These are phyloP conservation scores for Mustela erminea DNA, from an alignment of 2,797 vertebrate genomes.

Conservation along the genomic window DNA sequence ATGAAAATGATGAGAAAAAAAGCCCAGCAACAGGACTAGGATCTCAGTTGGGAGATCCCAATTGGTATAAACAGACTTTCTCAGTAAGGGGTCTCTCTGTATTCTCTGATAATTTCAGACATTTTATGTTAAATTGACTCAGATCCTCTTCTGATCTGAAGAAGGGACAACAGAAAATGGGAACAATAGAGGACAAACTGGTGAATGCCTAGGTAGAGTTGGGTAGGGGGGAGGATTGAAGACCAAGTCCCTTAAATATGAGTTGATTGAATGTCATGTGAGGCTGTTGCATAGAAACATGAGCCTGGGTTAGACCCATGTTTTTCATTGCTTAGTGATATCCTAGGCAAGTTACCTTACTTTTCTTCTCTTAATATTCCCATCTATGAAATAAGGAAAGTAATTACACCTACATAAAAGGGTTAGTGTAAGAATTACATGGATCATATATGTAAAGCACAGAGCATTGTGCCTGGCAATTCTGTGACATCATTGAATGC, in stretches of 20 bases:
- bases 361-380: not conserved
- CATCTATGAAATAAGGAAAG: not conserved
- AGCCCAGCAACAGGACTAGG: fast-evolving
- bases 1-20: not conserved
- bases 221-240: not conserved
- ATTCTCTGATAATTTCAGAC: not conserved
- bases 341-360: not conserved
- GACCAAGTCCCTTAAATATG: not conserved
- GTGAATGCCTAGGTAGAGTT: not conserved
- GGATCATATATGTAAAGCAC: not conserved
- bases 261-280: not conserved
- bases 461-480: not conserved
- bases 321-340: not conserved
- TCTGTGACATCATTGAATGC: not conserved
- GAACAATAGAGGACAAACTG: not conserved
- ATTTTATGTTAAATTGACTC: not conserved
- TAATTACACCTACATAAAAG: not conserved
- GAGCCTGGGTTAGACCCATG: not conserved
- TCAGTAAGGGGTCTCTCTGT: not conserved
- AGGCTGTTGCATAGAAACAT: not conserved
- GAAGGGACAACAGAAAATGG: not conserved
- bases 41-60: no score
- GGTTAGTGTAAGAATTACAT: not conserved
- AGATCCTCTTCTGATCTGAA: not conserved
- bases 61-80: not conserved